phyloP scores from a whole-genome alignment of 1,140 invertebrate species.

The Trialeurodes vaporariorum region DNA sequence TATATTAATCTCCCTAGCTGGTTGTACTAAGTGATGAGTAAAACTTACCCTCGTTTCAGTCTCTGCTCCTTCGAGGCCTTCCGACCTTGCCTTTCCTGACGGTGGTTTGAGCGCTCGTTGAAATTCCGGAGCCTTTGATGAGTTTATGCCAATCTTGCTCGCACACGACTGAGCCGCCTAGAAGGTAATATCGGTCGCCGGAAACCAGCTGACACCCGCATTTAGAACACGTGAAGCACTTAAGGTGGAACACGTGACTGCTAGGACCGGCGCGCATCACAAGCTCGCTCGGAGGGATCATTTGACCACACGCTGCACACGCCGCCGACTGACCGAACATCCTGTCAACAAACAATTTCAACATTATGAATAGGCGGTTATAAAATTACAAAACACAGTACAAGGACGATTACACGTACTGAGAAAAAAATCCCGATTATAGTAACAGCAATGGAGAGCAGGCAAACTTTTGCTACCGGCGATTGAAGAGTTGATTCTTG shows the following conservation, averaged over 20 bases:
- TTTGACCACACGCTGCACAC: constrained; percentile 77
- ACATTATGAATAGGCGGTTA: no score
- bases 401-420: no score
- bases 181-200: constrained; percentile 79
- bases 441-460: no score
- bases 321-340: constrained; percentile 76
- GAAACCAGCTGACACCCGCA: constrained; percentile 72
- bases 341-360: constrained; percentile 49
- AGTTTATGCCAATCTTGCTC: constrained; percentile 89
- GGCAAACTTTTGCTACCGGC: no score
- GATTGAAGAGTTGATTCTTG: no score
- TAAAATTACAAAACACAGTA: no score
- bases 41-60: no score
- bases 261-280: constrained; percentile 61
- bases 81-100: constrained; percentile 71
- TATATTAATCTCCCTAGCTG: no score
- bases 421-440: no score
- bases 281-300: constrained; percentile 79
- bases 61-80: constrained; percentile 47
- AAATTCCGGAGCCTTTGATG: constrained; percentile 48
- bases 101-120: constrained; percentile 41
- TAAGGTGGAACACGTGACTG: constrained; percentile 71
- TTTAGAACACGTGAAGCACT: constrained; percentile 87
- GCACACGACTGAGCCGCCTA: constrained; percentile 73
- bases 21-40: no score